Percentiles rank a stretch among this genome's conserved stretches.
Conservation (phyloP, 2,888 invertebrate species). For the Andrena haemorrhoa region DNA sequence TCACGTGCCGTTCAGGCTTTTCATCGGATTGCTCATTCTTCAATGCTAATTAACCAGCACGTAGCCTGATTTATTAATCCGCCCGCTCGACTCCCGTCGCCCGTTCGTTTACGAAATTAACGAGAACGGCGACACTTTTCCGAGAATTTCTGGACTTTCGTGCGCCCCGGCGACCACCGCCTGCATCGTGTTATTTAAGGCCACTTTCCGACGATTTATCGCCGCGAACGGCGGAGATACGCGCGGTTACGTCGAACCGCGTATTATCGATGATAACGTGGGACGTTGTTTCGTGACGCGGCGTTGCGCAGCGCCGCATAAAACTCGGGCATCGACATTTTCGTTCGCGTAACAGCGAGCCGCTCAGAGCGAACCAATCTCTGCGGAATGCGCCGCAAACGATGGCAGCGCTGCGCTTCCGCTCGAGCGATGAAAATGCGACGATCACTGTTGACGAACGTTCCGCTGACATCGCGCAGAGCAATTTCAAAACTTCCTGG, state of each 20-base stretch:
- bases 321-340: slow-evolving; percentile 12
- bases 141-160: slow-evolving; percentile 37
- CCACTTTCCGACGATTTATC: slow-evolving; percentile 40
- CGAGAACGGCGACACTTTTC: slow-evolving; percentile 24
- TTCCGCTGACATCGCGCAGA: too few species aligned
- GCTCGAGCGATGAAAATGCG: too few species aligned
- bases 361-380: background rate
- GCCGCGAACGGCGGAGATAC: slow-evolving; percentile 8
- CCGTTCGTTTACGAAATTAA: slow-evolving; percentile 19
- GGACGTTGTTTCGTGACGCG: slow-evolving; percentile 2
- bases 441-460: too few species aligned
- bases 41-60: slow-evolving; percentile 18
- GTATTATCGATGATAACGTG: slow-evolving; percentile 29
- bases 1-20: background rate
- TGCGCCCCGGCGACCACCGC: slow-evolving; percentile 16
- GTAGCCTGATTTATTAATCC: background rate
- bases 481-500: too few species aligned
- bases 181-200: slow-evolving; percentile 40
- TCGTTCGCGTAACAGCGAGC: background rate
- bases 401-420: slow-evolving; percentile 2
- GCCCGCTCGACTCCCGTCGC: background rate
- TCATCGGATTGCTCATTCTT: background rate
- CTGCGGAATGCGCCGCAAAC: slow-evolving; percentile 21
- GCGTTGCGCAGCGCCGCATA: slow-evolving; percentile 12
- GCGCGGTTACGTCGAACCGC: slow-evolving; percentile 25